Evolutionary conservation across 2,888 invertebrate genomes (phyloP).

Genomic region (Pterobdella sp.): DNA sequence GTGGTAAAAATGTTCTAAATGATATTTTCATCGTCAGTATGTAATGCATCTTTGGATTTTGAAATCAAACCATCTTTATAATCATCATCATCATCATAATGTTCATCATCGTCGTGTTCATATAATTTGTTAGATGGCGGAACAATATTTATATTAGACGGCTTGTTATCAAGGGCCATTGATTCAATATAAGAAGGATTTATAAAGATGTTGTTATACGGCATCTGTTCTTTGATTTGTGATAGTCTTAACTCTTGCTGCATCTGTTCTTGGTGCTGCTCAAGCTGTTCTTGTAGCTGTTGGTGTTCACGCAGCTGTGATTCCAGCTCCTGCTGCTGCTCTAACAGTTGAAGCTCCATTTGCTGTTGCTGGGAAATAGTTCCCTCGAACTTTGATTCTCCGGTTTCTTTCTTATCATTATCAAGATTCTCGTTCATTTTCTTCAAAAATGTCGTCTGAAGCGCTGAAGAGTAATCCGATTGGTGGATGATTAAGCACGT

Average conservation of each 20-base stretch:
- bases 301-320: not conserved
- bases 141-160: too few relatives aligned
- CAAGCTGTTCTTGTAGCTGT: not conserved
- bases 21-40: too few relatives aligned
- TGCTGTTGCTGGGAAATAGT: not conserved
- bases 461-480: conserved; percentile 9
- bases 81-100: too few relatives aligned
- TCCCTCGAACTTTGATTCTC: not conserved
- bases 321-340: not conserved
- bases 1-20: too few relatives aligned
- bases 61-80: too few relatives aligned
- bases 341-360: not conserved
- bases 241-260: not conserved
- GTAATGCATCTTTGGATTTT: too few relatives aligned
- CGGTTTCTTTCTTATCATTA: not conserved
- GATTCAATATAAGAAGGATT: not conserved
- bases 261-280: not conserved
- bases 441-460: conserved; percentile 22
- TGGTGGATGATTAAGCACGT: not conserved
- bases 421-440: conserved; percentile 1
- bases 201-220: not conserved
- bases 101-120: too few relatives aligned
- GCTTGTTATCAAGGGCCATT: not conserved
- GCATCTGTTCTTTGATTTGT: too few relatives aligned
- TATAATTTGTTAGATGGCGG: too few relatives aligned